Base-by-base conservation (phyloP, 2,888 invertebrate species). In the Plusia festucae region DNA sequence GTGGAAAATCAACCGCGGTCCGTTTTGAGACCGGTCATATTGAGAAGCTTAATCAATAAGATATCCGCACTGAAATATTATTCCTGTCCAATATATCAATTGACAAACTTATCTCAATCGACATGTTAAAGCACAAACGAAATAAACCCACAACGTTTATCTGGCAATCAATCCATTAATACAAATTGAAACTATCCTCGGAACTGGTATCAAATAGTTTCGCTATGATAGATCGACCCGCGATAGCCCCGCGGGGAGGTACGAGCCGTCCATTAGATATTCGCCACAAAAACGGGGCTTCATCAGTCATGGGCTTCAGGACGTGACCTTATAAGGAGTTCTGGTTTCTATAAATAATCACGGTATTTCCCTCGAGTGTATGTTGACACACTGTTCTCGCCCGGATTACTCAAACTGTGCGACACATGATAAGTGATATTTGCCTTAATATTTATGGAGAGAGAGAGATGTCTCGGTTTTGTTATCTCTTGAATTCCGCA, bases 241-340 rank as follows among this genome's bases (percentile, higher is more conserved):
- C 53, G 67, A 52, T 64, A 59, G 60, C 46, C 67, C 61, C 59
- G 8, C 8, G 52, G 46, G 68, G 53, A 32, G 53, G 57, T 73
- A 68, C 55, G 57, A 40, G 61, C 68, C 49, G 71, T 78, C 70
- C 68, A 81, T 79, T 78, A 75, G 46, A 55, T 65, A 75, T 81
- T 78, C 72, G 13, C 55, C 60, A 65, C 58, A 67, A 66, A 68
- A 68, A 60, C 60, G 56, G 32, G 44, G 51, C 57, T n/a, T 6
- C 40, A n/a, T 40, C 11, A 20, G 32, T 67, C 76, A 78, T 81
- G 40, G n/a, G 24, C 24, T 24, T 5, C 4, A 15, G 1, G 15
- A n/a, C 40, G 40, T 34, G 40, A n/a, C 40, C 40, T 40, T n/a
- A 40, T n/a, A 7, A n/a, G n/a, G 40, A n/a, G n/a, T 40, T 13